phyloP scores from a whole-genome alignment of 1,140 invertebrate genomes.

The Araneus ventricosus region DNA sequence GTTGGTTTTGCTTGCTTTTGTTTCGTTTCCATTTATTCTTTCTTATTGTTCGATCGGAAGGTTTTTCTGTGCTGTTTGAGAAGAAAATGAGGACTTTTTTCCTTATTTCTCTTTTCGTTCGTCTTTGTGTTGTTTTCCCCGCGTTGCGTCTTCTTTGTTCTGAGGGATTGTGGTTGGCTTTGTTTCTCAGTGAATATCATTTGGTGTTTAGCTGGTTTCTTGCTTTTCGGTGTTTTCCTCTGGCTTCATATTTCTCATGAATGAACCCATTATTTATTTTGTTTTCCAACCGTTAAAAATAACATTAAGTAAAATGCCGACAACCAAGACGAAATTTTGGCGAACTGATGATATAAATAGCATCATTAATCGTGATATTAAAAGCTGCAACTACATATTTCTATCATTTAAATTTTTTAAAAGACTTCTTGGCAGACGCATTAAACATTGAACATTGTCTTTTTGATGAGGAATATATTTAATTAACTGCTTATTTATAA shows the following conservation, averaged over 20 bases:
- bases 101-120: background rate
- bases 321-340: too few relatives aligned
- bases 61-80: conserved; percentile 15
- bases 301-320: too few relatives aligned
- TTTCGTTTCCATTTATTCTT: conserved; percentile 8
- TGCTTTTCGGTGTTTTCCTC: background rate
- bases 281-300: too few relatives aligned
- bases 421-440: too few relatives aligned
- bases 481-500: too few relatives aligned
- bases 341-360: too few relatives aligned
- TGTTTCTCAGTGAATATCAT: conserved; percentile 11
- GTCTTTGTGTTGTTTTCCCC: conserved; percentile 13
- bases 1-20: background rate
- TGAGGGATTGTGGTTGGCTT: conserved; percentile 9
- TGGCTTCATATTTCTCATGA: background rate
- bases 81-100: conserved; percentile 16
- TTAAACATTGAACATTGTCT: too few relatives aligned
- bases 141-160: background rate
- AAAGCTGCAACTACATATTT: too few relatives aligned
- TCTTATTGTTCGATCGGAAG: conserved; percentile 44
- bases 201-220: conserved; percentile 29
- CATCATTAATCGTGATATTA: too few relatives aligned
- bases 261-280: background rate
- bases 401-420: too few relatives aligned
- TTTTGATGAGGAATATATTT: too few relatives aligned